Evolutionary conservation across 2,113 vertebrate species (phyloP), one percentile per base, ranked within the genome.

Genomic region (Cervus canadensis): DNA sequence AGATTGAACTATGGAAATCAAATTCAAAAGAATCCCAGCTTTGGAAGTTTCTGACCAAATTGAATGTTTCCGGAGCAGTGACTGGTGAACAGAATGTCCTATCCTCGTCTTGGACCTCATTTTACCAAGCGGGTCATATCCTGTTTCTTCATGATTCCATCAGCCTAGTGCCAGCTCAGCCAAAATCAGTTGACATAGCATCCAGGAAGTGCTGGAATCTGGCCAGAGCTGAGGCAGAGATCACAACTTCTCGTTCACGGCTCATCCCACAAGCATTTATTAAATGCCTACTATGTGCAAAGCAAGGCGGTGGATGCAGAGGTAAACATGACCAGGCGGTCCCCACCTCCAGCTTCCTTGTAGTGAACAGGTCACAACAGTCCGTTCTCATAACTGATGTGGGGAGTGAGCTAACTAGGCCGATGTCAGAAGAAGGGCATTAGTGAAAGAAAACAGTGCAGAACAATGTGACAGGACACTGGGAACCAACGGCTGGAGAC

Each of bases 61-160:
- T 36, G 33, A 50, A 57, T 28, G 30, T 89, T 45, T 86, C 7
- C 26, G 54, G 57, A 84, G 40, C 82, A 85, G 54, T 8, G 78
- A 86, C 23, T 16, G 13, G 81, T 13, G 21, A 85, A 67, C 64
- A 33, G 92, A 60, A 28, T 4, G 1, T 36, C 33, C 43, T 33
- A 54, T 87, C 33, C 33, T 50, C 10, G 3, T 50, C 67, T 15
- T 17, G 23, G 45, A 57, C 79, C 14, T 83, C n/a, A 14, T 50
- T 82, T 76, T 11, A 82, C 48, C 91, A 26, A 79, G 67, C 25
- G 6, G 83, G 45, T 76, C 90, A 97, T 15, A 50, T 92, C 60
- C 90, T 96, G 84, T 92, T 83, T 94, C 96, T 96, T 76, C 64
- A 59, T 90, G n/a, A n/a, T 94, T 64, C 89, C 87, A 90, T 90